Conservation (phyloP, 2,888 invertebrate genomes). For the Acanthoscelides obtectus region DNA sequence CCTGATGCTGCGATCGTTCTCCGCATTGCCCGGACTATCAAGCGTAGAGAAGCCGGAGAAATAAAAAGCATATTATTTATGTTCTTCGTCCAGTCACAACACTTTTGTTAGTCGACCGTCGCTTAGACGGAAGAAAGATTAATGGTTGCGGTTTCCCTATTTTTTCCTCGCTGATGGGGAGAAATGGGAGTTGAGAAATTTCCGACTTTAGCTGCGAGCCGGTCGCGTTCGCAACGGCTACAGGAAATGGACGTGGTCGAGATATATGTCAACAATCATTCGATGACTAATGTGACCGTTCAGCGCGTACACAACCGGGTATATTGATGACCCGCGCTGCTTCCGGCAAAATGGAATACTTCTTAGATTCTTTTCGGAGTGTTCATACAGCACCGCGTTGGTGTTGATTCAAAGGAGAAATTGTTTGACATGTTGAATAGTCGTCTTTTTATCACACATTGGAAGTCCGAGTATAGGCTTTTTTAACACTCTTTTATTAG, state of each 20-base stretch:
- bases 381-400: neutral
- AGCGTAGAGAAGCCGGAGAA: neutral
- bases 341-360: neutral
- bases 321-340: neutral
- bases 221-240: neutral
- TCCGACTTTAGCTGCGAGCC: neutral
- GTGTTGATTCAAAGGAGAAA: no score
- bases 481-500: no score
- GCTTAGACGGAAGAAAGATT: neutral
- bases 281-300: neutral
- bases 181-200: neutral
- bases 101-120: neutral
- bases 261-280: neutral
- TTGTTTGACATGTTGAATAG: no score
- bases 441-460: no score
- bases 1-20: no score
- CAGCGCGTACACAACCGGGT: neutral
- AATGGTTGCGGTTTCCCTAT: neutral
- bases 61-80: neutral
- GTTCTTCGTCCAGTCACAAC: neutral
- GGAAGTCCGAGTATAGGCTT: no score
- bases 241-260: neutral
- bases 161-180: neutral
- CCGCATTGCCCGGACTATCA: neutral
- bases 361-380: neutral